Percentiles rank a stretch among this genome's conserved stretches.
Evolutionary conservation across 2,113 vertebrate genomes (phyloP).

Genomic region (Varanus komodoensis): DNA sequence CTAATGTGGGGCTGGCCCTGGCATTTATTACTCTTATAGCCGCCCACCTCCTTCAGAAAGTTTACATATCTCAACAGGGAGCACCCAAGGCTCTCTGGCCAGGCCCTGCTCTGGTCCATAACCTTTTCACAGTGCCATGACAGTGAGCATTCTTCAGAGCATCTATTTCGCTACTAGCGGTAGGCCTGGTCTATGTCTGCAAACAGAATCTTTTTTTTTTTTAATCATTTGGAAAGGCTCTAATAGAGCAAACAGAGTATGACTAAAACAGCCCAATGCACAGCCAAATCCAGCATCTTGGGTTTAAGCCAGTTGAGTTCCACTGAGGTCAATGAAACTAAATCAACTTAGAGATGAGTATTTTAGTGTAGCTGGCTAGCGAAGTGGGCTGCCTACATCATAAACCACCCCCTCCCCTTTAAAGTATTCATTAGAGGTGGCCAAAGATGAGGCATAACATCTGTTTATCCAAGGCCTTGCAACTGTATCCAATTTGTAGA

Average conservation of each 20-base stretch:
- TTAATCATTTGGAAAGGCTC: not conserved
- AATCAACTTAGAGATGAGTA: constrained; percentile 23
- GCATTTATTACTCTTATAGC: no score
- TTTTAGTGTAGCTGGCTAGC: constrained; percentile 5
- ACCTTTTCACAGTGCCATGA: not conserved
- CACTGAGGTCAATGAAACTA: constrained; percentile 24
- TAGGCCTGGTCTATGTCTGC: not conserved
- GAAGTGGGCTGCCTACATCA: not conserved
- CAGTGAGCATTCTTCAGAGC: not conserved
- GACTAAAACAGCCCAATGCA: not conserved
- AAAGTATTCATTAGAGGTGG: constrained; percentile 5
- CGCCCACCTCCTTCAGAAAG: not conserved
- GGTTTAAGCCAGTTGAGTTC: constrained; percentile 10
- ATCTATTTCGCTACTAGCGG: not conserved
- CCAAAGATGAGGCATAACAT: not conserved
- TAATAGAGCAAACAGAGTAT: constrained; percentile 1
- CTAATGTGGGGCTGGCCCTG: not conserved
- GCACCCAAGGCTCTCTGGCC: not conserved
- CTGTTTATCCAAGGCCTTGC: constrained; percentile 18
- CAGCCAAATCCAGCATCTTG: constrained; percentile 3
- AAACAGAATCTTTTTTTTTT: not conserved
- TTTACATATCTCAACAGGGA: not conserved
- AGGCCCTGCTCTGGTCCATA: not conserved
- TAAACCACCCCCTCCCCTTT: not conserved
- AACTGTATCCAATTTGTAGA: constrained; percentile 23